These are phyloP conservation scores for Globodera rostochiensis DNA, from an alignment of 1,140 invertebrate species.

Conservation along the genomic window DNA sequence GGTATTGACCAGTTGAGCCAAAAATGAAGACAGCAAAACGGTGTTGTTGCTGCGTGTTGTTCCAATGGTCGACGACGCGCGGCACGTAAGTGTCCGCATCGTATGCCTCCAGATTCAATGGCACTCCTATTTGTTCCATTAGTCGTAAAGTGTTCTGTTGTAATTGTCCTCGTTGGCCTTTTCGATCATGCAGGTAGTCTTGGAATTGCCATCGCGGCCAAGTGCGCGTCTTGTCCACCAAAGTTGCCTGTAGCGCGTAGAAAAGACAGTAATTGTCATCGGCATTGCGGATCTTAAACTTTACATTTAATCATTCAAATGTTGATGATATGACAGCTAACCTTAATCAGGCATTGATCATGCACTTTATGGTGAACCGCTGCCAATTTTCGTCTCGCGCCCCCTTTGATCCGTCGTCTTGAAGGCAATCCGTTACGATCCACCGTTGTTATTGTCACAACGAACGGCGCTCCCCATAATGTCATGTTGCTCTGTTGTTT, in stretches of 20 bases:
- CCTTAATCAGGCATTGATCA: slow-evolving; percentile 15
- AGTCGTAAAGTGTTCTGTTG: not conserved
- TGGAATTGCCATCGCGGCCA: not conserved
- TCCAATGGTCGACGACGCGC: not conserved
- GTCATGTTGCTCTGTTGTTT: not conserved
- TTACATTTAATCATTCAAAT: no score
- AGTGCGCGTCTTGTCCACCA: not conserved
- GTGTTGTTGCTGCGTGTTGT: not conserved
- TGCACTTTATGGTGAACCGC: not conserved
- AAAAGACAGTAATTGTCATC: not conserved
- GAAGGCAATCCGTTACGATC: not conserved
- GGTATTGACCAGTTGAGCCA: not conserved
- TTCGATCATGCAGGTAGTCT: not conserved
- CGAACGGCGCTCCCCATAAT: not conserved
- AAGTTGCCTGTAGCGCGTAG: not conserved
- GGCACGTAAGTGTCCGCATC: not conserved
- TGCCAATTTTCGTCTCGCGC: not conserved
- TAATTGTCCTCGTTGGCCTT: not conserved
- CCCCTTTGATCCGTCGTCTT: not conserved
- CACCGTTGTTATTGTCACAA: not conserved
- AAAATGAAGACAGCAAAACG: not conserved
- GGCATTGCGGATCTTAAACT: no score
- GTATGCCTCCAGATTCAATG: not conserved
- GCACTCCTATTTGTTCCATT: not conserved
- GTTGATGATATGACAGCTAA: no score